These are phyloP conservation scores for Noctua janthina DNA, from an alignment of 2,888 invertebrate genomes.

Conservation along the genomic window DNA sequence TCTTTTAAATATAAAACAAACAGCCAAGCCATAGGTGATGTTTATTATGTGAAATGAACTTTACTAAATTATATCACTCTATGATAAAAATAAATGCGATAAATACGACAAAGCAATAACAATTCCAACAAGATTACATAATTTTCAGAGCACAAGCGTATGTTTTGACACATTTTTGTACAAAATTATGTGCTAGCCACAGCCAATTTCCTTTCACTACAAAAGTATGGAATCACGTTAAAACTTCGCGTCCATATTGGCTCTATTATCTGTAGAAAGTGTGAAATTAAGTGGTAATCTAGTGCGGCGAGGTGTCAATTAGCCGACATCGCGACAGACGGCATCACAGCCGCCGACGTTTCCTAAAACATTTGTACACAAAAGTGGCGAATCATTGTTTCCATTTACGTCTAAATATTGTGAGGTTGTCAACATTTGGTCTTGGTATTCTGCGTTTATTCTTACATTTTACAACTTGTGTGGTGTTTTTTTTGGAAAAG, in stretches of 20 bases:
- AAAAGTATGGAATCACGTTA: slow-evolving; percentile 73
- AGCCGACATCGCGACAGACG: slow-evolving; percentile 74
- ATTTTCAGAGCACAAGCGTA: slow-evolving; percentile 11
- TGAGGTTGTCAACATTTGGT: slow-evolving; percentile 77
- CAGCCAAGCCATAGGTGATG: background rate
- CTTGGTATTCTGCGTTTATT: slow-evolving; percentile 32
- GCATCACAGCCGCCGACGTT: slow-evolving; percentile 80
- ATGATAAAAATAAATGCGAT: slow-evolving; percentile 3
- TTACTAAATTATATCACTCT: background rate
- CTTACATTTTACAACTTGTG: background rate
- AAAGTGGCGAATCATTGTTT: slow-evolving; percentile 88
- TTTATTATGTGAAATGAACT: background rate
- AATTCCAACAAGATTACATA: slow-evolving; percentile 34
- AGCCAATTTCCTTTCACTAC: slow-evolving; percentile 75
- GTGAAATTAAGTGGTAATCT: slow-evolving; percentile 85
- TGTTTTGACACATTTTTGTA: slow-evolving; percentile 63
- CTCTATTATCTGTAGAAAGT: slow-evolving; percentile 83
- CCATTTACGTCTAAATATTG: slow-evolving; percentile 83
- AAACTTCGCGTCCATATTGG: slow-evolving; percentile 72
- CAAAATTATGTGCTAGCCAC: slow-evolving; percentile 65
- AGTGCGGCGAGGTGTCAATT: slow-evolving; percentile 86
- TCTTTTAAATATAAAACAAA: too few relatives aligned
- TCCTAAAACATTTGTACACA: slow-evolving; percentile 86
- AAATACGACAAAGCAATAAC: slow-evolving; percentile 5
- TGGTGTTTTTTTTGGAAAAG: background rate